Evolutionary conservation across 2,113 vertebrate species (phyloP), one percentile per base, ranked within the genome.

Genomic region (Bettongia penicillata): DNA sequence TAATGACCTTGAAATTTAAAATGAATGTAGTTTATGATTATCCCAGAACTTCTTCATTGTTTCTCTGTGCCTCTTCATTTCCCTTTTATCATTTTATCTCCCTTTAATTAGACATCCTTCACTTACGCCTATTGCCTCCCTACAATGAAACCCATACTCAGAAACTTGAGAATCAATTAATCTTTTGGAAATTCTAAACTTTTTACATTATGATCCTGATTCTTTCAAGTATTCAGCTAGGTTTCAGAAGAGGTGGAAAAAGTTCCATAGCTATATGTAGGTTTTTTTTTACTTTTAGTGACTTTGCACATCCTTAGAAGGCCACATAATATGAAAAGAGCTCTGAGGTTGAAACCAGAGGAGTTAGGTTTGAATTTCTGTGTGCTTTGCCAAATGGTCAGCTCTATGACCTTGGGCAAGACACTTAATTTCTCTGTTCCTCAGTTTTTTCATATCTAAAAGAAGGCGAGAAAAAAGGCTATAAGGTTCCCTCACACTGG

Each of bases 151-250:
- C 28, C 26, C 50, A 89, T 31, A 8, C 3, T 4, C 43, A 52
- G 51, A 51, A 24, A 90, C 4, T 3, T 43, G 25, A 49, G 51
- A 43, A 24, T 11, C 25, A 8, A 23, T 84, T 43, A 23, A 43
- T 51, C 2, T 3, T 50, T 52, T 53, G 24, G 4, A 11, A 3
- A n/a, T 90, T 12, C 5, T 23, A 43, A 0, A 0, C 31, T 43
- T 43, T 53, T 47, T 5, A 19, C 6, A 8, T 0, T 14, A 10
- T 11, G 28, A 3, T 22, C 0, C 1, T 31, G 68, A 12, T 4
- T 51, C 25, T 25, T 50, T 23, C 22, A 23, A 14, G 11, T 11
- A 3, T 26, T 49, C 37, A 93, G 10, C 19, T 0, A 7, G 48
- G 49, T 51, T 3, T 57, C 23, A n/a, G 77, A 10, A 91, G 26